phyloP scores from a whole-genome alignment of 2,797 vertebrate species.

The Thaleichthys pacificus region DNA sequence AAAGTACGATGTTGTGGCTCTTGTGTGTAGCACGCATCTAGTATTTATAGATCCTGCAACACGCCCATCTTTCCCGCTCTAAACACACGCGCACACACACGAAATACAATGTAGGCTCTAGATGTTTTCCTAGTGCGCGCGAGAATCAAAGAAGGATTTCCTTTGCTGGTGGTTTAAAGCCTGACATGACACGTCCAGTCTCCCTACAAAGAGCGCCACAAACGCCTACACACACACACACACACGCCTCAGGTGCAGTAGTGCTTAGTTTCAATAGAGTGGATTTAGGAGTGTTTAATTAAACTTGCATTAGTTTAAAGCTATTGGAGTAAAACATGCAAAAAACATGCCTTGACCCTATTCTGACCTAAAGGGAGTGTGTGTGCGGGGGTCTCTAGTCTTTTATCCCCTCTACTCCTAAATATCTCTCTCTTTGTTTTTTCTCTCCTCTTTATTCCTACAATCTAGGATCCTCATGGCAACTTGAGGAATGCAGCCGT shows the following conservation, averaged over 20 bases:
- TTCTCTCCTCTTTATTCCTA: background rate
- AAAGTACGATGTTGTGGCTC: conserved; percentile 33
- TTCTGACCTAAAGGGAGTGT: background rate
- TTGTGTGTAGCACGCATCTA: conserved; percentile 40
- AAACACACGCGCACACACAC: conserved; percentile 10
- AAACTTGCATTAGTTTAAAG: too few species aligned
- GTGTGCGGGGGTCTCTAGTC: background rate
- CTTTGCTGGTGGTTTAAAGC: conserved; percentile 1
- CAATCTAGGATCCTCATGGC: conserved; percentile 1
- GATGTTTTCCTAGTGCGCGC: background rate
- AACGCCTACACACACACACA: background rate
- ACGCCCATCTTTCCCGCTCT: conserved; percentile 62
- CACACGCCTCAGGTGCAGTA: background rate
- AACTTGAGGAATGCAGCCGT: conserved; percentile 16
- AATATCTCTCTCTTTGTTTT: background rate
- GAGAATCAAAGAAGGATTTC: conserved; percentile 21
- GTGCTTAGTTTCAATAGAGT: background rate
- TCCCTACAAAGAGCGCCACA: conserved; percentile 4
- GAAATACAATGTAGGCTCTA: conserved; percentile 18
- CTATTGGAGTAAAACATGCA: too few species aligned
- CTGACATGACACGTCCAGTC: conserved; percentile 39
- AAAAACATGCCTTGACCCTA: too few species aligned
- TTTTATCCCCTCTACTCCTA: background rate
- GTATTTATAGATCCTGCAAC: conserved; percentile 58
- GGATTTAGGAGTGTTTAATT: background rate